Conservation (phyloP, 2,113 vertebrate species). For the Calypte anna region DNA sequence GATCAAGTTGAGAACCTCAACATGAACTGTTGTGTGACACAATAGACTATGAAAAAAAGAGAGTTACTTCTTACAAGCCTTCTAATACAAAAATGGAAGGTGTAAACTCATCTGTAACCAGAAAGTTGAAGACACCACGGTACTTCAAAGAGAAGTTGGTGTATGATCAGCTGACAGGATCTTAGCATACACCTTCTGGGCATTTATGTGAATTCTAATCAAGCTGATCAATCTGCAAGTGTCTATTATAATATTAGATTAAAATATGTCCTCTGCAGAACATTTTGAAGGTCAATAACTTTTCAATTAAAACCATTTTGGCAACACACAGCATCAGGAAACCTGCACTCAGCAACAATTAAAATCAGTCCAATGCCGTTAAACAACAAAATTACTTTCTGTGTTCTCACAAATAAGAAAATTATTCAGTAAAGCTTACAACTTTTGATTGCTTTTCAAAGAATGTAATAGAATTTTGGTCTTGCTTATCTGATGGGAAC, state of each 20-base stretch:
- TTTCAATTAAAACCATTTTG: conserved; percentile 43
- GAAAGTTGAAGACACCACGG: background rate
- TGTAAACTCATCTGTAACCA: background rate
- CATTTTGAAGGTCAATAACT: conserved; percentile 27
- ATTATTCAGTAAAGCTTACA: conserved; percentile 42
- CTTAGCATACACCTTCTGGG: background rate
- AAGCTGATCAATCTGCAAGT: background rate
- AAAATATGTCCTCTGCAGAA: background rate
- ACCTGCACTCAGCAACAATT: background rate
- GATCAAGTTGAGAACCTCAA: background rate
- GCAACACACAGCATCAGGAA: background rate
- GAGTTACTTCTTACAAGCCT: background rate
- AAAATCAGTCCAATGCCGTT: conserved; percentile 30
- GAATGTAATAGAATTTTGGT: conserved; percentile 39
- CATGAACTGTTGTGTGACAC: fast-evolving
- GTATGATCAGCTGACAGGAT: background rate
- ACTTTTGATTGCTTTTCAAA: conserved; percentile 48
- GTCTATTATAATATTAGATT: background rate
- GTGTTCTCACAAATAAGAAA: conserved; percentile 5
- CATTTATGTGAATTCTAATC: background rate
- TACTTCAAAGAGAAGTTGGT: background rate
- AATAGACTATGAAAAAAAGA: background rate
- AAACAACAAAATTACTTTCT: conserved; percentile 52
- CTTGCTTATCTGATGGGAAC: conserved; percentile 50
- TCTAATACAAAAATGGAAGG: background rate